phyloP scores from a whole-genome alignment of 1,140 invertebrate species.

The Antheraea pernyi region DNA sequence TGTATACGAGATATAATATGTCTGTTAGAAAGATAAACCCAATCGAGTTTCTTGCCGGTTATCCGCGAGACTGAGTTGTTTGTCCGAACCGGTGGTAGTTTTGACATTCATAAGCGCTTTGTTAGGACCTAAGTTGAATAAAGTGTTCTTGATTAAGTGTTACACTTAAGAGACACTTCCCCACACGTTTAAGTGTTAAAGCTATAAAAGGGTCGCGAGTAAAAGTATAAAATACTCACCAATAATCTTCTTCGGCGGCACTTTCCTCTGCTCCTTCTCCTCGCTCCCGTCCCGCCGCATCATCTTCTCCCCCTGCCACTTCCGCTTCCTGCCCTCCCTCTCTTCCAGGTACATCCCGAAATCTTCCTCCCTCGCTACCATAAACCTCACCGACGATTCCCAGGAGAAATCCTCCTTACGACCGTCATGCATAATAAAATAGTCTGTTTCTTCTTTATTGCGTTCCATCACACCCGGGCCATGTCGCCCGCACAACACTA shows the following conservation, averaged over 20 bases:
- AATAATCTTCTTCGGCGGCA: conserved; percentile 69
- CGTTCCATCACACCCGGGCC: conserved; percentile 65
- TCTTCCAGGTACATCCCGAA: conserved; percentile 66
- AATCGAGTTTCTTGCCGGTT: no score
- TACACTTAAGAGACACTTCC: no score
- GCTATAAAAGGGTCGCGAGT: not conserved
- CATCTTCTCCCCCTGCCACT: conserved; percentile 64
- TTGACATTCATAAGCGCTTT: no score
- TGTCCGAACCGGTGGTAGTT: no score
- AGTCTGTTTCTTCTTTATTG: conserved; percentile 49
- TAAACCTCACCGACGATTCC: conserved; percentile 59
- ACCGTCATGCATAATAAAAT: conserved; percentile 62
- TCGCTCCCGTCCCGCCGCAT: conserved; percentile 55
- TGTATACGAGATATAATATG: no score
- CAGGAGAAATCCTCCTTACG: conserved; percentile 61
- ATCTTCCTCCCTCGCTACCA: conserved; percentile 59
- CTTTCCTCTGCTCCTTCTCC: conserved; percentile 61
- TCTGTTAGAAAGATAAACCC: no score
- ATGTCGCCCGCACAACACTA: conserved; percentile 52
- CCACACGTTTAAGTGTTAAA: no score
- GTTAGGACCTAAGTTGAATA: no score
- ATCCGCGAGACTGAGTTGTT: no score
- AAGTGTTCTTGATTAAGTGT: no score
- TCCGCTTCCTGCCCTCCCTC: conserved; percentile 56
- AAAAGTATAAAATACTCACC: conserved; percentile 42